Conservation (phyloP, 1,140 invertebrate species). For the Scaptodrosophila lebanonensis region DNA sequence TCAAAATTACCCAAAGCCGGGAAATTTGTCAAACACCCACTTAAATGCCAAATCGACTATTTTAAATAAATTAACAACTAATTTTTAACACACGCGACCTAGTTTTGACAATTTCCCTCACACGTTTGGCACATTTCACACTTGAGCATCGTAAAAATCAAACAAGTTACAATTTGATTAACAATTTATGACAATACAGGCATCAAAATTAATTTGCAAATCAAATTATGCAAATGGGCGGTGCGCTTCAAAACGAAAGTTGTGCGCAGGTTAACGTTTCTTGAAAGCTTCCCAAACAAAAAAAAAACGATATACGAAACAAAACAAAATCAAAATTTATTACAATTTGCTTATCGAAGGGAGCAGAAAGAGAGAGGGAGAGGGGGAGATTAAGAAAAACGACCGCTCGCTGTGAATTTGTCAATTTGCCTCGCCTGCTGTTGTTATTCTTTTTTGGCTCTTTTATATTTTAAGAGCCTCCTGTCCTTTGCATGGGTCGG, state of each 20-base stretch:
- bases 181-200: constrained; percentile 55
- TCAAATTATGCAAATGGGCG: constrained; percentile 61
- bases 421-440: constrained; percentile 28
- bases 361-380: no score
- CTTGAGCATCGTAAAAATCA: constrained; percentile 23
- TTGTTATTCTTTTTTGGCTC: constrained; percentile 40
- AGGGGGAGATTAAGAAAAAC: no score
- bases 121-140: constrained; percentile 52
- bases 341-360: constrained; percentile 21
- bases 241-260: constrained; percentile 66
- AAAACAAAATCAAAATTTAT: constrained; percentile 37
- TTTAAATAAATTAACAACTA: constrained; percentile 11
- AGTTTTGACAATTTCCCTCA: no score
- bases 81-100: constrained; percentile 27
- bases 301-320: constrained; percentile 2
- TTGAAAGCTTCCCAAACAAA: constrained; percentile 27
- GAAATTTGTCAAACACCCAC: neutral
- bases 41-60: neutral
- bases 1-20: constrained; percentile 4
- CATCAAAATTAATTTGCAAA: constrained; percentile 61
- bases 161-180: constrained; percentile 43
- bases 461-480: constrained; percentile 71
- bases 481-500: constrained; percentile 70
- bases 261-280: constrained; percentile 15
- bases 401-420: constrained; percentile 65